phyloP scores from a whole-genome alignment of 2,113 vertebrate genomes.

The Sapayoa aenigma region DNA sequence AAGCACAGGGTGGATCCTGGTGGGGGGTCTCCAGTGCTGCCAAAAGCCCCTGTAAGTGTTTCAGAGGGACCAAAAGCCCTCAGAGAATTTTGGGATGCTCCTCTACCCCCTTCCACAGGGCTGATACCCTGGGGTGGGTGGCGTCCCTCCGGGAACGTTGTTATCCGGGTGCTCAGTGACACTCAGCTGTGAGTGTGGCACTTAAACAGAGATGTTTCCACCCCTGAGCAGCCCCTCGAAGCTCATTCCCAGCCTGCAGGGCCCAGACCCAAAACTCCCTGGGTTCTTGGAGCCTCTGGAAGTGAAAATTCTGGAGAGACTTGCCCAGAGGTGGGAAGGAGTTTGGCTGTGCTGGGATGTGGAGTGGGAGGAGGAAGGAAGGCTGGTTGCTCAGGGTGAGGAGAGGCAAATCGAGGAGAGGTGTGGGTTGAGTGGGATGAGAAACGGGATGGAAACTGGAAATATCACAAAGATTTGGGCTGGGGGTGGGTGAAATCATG shows the following conservation, averaged over 20 bases:
- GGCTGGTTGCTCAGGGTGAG: background rate
- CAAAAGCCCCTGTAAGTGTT: fast-evolving
- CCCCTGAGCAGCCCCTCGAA: background rate
- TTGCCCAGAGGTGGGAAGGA: background rate
- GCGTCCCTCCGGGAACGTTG: background rate
- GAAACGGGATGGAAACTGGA: background rate
- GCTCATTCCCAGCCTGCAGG: background rate
- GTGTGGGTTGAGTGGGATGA: background rate
- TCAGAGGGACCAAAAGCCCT: background rate
- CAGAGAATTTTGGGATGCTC: background rate
- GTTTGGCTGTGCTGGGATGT: background rate
- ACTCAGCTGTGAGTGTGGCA: background rate
- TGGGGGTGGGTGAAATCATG: background rate
- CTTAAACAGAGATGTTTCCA: fast-evolving
- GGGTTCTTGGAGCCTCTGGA: background rate
- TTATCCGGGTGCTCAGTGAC: background rate
- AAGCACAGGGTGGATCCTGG: fast-evolving
- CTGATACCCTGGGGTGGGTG: too few relatives aligned
- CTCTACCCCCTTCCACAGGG: too few relatives aligned
- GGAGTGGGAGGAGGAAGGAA: background rate
- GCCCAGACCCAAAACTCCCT: background rate
- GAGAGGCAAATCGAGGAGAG: background rate
- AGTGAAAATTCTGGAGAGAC: background rate
- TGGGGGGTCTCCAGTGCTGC: background rate
- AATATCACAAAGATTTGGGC: background rate